Conservation (phyloP, 1,140 invertebrate species). For the Asbolus verrucosus region DNA sequence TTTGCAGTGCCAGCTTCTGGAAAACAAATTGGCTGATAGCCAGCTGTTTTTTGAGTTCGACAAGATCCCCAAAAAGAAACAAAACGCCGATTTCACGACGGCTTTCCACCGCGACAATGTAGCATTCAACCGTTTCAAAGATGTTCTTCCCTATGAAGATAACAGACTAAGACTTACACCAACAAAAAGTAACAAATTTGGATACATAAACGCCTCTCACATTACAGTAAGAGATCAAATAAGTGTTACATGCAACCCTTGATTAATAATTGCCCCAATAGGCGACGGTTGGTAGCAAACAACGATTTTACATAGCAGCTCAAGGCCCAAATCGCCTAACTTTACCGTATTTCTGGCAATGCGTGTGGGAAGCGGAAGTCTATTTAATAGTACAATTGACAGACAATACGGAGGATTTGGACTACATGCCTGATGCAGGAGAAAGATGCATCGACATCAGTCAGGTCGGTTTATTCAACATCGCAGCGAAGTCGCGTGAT, state of each 20-base stretch:
- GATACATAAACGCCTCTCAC: constrained; percentile 92
- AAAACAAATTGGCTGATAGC: constrained; percentile 83
- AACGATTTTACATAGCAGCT: constrained; percentile 87
- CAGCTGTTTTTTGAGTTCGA: constrained; percentile 91
- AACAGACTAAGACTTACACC: constrained; percentile 84
- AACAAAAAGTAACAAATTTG: constrained; percentile 82
- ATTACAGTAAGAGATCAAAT: constrained; percentile 76
- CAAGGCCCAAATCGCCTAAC: constrained; percentile 78
- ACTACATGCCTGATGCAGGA: constrained; percentile 71
- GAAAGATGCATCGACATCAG: constrained; percentile 70
- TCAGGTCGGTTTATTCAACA: constrained; percentile 63
- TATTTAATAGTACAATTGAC: constrained; percentile 83
- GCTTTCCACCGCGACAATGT: constrained; percentile 76
- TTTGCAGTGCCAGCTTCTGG: constrained; percentile 81
- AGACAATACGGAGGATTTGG: constrained; percentile 72
- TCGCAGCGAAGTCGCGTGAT: background rate
- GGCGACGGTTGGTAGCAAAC: constrained; percentile 80
- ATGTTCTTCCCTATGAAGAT: constrained; percentile 90
- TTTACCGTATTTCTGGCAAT: constrained; percentile 83
- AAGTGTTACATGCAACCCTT: background rate
- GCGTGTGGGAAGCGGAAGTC: constrained; percentile 87
- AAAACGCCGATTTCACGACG: constrained; percentile 75
- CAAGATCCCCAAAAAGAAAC: constrained; percentile 83
- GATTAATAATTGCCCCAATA: constrained; percentile 57
- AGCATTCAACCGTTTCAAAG: constrained; percentile 70